These are phyloP conservation scores for Upupa epops DNA, from an alignment of 2,113 vertebrate genomes.

Conservation along the genomic window DNA sequence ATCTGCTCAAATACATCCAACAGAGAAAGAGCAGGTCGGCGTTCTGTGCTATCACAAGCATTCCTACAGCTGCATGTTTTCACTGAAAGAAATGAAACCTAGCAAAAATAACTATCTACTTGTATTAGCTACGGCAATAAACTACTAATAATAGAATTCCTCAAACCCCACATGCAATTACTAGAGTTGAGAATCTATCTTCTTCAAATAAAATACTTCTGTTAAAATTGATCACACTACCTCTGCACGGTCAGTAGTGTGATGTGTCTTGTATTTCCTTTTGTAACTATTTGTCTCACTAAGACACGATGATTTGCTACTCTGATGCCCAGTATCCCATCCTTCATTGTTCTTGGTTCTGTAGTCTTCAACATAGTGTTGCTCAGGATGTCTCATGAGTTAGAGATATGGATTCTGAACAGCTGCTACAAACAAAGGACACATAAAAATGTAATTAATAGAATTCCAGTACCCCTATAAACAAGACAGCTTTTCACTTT, in stretches of 20 bases:
- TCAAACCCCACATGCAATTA: not conserved
- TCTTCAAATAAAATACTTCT: not conserved
- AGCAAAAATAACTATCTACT: not conserved
- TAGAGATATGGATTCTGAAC: slow-evolving; percentile 58
- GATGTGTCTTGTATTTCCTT: slow-evolving; percentile 67
- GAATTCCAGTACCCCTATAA: not conserved
- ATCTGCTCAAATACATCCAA: not conserved
- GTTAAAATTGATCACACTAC: slow-evolving; percentile 76
- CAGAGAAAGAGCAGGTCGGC: not conserved
- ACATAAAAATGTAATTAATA: not conserved
- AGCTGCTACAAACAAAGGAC: slow-evolving; percentile 56
- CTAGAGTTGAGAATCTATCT: slow-evolving; percentile 17
- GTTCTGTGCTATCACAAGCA: not conserved
- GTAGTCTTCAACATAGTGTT: slow-evolving; percentile 63
- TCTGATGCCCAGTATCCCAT: slow-evolving; percentile 68
- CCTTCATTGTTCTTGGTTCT: slow-evolving; percentile 63
- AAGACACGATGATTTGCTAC: slow-evolving; percentile 85
- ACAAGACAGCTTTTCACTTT: not conserved
- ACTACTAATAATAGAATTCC: not conserved
- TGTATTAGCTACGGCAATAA: not conserved
- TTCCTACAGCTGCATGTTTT: not conserved
- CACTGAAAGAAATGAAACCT: slow-evolving; percentile 16
- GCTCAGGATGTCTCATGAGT: slow-evolving; percentile 64
- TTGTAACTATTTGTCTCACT: slow-evolving; percentile 77
- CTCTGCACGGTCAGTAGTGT: slow-evolving; percentile 65